phyloP scores from a whole-genome alignment of 2,797 vertebrate genomes.

The Limosa lapponica region DNA sequence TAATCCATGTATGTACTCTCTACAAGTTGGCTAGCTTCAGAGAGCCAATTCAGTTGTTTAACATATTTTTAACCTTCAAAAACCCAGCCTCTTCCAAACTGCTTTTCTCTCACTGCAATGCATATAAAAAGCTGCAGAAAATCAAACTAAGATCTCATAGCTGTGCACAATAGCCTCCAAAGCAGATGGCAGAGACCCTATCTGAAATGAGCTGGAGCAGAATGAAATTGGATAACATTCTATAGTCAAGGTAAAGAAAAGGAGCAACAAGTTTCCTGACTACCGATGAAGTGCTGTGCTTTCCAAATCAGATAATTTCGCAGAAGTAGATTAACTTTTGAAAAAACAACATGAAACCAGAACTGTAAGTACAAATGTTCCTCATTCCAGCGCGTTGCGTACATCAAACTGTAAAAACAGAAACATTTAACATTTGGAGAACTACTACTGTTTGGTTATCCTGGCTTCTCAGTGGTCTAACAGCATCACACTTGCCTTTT shows the following conservation, averaged over 20 bases:
- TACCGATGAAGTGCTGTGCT: neutral
- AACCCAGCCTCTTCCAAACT: neutral
- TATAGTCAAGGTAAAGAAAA: neutral
- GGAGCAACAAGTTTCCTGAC: neutral
- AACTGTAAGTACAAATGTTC: neutral
- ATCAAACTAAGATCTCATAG: neutral
- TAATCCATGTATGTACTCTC: neutral
- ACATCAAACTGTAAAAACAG: neutral
- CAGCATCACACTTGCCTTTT: neutral
- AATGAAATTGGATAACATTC: neutral
- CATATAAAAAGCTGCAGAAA: neutral
- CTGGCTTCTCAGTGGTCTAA: neutral
- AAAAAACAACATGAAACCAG: neutral
- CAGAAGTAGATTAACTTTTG: neutral
- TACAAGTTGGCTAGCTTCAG: neutral
- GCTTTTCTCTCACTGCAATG: neutral
- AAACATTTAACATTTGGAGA: neutral
- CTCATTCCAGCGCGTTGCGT: neutral
- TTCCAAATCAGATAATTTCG: neutral
- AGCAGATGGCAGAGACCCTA: neutral
- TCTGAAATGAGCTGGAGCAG: neutral
- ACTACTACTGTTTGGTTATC: neutral
- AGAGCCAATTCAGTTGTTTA: neutral
- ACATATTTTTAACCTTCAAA: neutral
- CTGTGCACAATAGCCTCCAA: neutral